A percentile compares a stretch with the other conserved stretches of the same genome.
Conservation (phyloP, 2,797 vertebrate genomes). For the Clarias pachynema region DNA sequence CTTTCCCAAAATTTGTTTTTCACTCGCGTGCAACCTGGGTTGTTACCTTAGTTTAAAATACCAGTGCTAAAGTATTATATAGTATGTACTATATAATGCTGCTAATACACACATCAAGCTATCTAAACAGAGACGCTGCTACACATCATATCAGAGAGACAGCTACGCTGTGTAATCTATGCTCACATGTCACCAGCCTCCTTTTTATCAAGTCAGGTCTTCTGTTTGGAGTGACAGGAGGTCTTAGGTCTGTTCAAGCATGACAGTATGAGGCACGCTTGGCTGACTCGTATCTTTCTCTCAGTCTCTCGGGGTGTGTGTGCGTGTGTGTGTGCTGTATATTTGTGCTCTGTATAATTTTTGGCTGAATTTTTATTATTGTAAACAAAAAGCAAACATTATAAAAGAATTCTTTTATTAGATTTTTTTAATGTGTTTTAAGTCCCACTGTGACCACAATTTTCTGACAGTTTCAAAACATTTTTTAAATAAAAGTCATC, state of each 20-base stretch:
- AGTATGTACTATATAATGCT: background rate
- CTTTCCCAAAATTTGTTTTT: too few relatives aligned
- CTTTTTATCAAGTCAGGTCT: conserved; percentile 4
- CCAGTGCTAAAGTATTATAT: too few relatives aligned
- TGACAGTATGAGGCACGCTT: conserved; percentile 1
- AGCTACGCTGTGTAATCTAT: background rate
- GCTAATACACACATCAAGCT: background rate
- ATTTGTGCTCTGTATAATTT: background rate
- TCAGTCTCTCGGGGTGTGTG: background rate
- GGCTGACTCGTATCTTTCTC: background rate
- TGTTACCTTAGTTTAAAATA: too few relatives aligned
- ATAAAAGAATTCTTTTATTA: background rate
- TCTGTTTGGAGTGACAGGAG: conserved; percentile 14
- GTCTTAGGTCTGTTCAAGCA: conserved; percentile 26
- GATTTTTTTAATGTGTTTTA: background rate
- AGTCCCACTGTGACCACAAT: background rate
- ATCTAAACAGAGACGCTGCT: background rate
- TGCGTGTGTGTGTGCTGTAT: conserved; percentile 17
- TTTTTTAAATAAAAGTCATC: background rate
- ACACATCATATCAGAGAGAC: background rate
- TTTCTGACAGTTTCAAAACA: background rate
- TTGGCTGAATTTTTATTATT: too few relatives aligned
- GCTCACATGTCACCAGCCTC: background rate
- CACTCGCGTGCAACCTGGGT: too few relatives aligned
- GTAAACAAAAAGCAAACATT: background rate